Percentiles rank a stretch among this genome's conserved stretches.
Evolutionary conservation across 2,888 invertebrate species (phyloP).

Genomic region (Hypselothyrea guttata): DNA sequence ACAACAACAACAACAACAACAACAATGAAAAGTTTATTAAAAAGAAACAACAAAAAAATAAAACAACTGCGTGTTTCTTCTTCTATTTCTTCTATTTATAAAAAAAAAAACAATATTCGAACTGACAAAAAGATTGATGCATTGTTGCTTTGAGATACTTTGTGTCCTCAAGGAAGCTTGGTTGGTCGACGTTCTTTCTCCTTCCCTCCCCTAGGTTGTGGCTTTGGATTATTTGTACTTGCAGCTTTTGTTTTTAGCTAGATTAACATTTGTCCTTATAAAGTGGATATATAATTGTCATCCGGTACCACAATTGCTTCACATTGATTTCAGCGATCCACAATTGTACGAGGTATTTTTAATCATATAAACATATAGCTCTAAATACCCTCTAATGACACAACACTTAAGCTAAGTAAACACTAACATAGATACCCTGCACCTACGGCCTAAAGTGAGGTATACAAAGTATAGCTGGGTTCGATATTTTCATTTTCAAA

Average conservation of each 20-base stretch:
- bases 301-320: constrained; percentile 64
- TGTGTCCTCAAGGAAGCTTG: constrained; percentile 48
- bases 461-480: too few relatives aligned
- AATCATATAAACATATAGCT: constrained; percentile 20
- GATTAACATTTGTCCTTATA: too few relatives aligned
- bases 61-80: constrained; percentile 38
- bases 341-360: constrained; percentile 66
- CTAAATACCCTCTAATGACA: neutral
- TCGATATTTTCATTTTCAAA: too few relatives aligned
- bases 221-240: neutral
- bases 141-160: neutral
- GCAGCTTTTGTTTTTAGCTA: too few relatives aligned
- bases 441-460: too few relatives aligned
- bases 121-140: neutral
- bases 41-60: constrained; percentile 43
- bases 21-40: constrained; percentile 55
- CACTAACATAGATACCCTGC: too few relatives aligned
- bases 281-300: too few relatives aligned
- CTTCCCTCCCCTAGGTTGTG: neutral
- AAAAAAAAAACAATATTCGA: constrained; percentile 27
- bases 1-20: constrained; percentile 38
- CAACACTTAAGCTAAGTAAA: neutral
- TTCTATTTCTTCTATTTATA: too few relatives aligned
- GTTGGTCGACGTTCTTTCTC: constrained; percentile 44
- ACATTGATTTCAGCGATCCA: constrained; percentile 64